phyloP scores from a whole-genome alignment of 1,140 invertebrate species.

The Drosophila tropicalis region DNA sequence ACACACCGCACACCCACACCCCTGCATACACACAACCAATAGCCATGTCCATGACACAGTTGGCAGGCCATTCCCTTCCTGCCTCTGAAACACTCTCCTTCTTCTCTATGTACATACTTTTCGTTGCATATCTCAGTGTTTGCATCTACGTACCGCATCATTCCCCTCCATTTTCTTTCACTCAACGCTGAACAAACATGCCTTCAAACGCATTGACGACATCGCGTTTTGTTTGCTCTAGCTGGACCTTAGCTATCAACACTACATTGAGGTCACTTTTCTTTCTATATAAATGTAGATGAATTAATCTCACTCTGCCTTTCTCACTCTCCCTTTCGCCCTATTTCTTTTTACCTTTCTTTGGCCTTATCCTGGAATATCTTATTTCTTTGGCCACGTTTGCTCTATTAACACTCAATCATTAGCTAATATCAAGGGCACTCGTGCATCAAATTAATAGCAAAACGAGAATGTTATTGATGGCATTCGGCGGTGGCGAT shows the following conservation, averaged over 20 bases:
- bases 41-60: constrained; percentile 75
- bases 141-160: constrained; percentile 56
- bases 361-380: constrained; percentile 5
- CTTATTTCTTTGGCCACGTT: constrained; percentile 65
- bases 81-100: constrained; percentile 8
- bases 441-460: constrained; percentile 78
- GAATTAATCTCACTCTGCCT: constrained; percentile 11
- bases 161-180: background rate
- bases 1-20: constrained; percentile 22
- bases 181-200: constrained; percentile 38
- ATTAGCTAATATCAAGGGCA: constrained; percentile 55
- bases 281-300: constrained; percentile 3
- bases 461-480: constrained; percentile 67
- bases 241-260: constrained; percentile 46
- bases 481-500: constrained; percentile 36
- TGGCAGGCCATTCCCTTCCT: constrained; percentile 32
- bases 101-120: constrained; percentile 45
- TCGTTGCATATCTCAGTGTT: constrained; percentile 76
- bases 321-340: background rate
- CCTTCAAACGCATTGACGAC: constrained; percentile 63
- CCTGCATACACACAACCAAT: constrained; percentile 16
- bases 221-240: constrained; percentile 58
- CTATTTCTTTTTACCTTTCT: background rate
- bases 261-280: constrained; percentile 47
- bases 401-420: constrained; percentile 77